These are phyloP conservation scores for Idaea biselata DNA, from an alignment of 2,888 invertebrate genomes.

Conservation along the genomic window DNA sequence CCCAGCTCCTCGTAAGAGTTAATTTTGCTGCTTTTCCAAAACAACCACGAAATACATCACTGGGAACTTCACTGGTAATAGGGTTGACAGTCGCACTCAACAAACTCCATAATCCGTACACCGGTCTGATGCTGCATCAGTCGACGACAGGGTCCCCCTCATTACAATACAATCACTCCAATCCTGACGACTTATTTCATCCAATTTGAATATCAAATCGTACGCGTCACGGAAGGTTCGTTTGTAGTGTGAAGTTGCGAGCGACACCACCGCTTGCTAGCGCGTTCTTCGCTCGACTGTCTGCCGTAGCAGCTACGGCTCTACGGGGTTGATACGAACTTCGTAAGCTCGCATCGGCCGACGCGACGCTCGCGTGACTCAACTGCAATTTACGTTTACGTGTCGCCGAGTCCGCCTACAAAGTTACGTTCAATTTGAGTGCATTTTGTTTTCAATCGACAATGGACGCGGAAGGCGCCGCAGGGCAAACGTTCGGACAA, in stretches of 20 bases:
- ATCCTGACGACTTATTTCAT: constrained; percentile 53
- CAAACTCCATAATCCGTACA: constrained; percentile 46
- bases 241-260: constrained; percentile 34
- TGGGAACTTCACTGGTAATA: constrained; percentile 49
- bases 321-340: constrained; percentile 58
- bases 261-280: constrained; percentile 47
- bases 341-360: constrained; percentile 56
- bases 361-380: constrained; percentile 40
- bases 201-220: constrained; percentile 59
- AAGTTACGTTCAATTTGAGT: constrained; percentile 16
- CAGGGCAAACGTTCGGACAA: constrained; percentile 27
- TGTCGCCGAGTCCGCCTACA: constrained; percentile 3
- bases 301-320: constrained; percentile 50
- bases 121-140: constrained; percentile 3
- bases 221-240: constrained; percentile 49
- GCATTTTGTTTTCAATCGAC: constrained; percentile 27
- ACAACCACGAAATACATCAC: constrained; percentile 52
- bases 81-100: constrained; percentile 43
- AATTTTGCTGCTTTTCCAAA: constrained; percentile 64
- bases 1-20: constrained; percentile 70
- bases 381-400: constrained; percentile 39
- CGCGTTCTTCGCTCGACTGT: constrained; percentile 22
- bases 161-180: constrained; percentile 58
- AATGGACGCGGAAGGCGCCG: constrained; percentile 29
- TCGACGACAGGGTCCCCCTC: constrained; percentile 31